A percentile compares a stretch with the other conserved stretches of the same genome.
These are phyloP conservation scores for Coregonus suidteri DNA, from an alignment of 2,797 vertebrate genomes.

Conservation along the genomic window DNA sequence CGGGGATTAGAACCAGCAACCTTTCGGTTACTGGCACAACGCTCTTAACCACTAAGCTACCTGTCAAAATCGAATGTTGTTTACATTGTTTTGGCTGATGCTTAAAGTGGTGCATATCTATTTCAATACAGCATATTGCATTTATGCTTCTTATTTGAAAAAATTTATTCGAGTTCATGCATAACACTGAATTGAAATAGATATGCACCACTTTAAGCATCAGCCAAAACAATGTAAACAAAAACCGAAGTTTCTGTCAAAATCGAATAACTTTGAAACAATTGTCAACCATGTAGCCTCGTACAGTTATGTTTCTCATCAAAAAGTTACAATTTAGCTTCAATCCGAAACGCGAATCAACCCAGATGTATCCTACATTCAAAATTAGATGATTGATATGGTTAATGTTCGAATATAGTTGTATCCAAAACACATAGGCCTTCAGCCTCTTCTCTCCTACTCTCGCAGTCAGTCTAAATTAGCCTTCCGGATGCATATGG, in stretches of 20 bases:
- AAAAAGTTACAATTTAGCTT: background rate
- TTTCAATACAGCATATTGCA: background rate
- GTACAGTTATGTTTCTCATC: background rate
- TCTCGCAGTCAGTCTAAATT: background rate
- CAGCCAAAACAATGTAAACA: background rate
- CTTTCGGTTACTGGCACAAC: no score
- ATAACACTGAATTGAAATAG: background rate
- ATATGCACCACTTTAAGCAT: background rate
- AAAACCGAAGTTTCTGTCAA: no score
- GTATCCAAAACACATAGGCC: background rate
- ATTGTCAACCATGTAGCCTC: background rate
- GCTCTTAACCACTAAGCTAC: no score
- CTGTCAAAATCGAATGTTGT: no score
- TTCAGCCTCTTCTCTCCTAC: background rate
- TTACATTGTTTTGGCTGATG: no score
- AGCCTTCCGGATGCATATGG: conserved; percentile 14
- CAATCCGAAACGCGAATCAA: background rate
- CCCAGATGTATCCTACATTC: background rate
- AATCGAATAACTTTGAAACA: background rate
- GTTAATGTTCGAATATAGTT: background rate
- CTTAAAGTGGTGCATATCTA: no score
- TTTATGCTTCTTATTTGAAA: no score
- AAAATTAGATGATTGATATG: background rate
- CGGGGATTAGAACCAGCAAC: no score
- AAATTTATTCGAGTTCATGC: background rate